Evolutionary conservation across 2,797 vertebrate genomes (phyloP), one percentile per base, ranked within the genome.

Genomic region (Bovichtus variegatus): DNA sequence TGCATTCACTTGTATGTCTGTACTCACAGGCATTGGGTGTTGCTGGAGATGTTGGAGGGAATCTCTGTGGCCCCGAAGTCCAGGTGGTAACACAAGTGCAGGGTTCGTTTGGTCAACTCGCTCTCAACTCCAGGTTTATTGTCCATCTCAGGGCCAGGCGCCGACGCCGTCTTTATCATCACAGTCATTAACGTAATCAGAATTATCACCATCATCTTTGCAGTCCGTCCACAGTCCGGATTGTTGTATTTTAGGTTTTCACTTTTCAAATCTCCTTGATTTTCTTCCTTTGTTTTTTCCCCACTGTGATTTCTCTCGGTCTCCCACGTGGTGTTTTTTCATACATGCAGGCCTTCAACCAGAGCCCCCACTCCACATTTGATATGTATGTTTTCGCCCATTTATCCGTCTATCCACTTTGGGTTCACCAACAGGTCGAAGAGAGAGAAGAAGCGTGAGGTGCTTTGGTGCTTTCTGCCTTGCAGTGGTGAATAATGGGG

Each of bases 21-120:
- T 88, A 94, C 93, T 93, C 78, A 94, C 93, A 94, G 65, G 31
- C 25, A 73, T 7, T 13, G 19, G 23, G 64, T 78, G 79, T 75
- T 50, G 19, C 34, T 58, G 65, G 88, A 75, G 74, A 91, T 81
- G 75, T 86, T 87, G 16, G 40, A 46, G 11, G 88, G 91, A 21
- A 93, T 78, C 40, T 66, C 61, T 12, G 61, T 77, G 66, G 67
- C 68, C 58, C 55, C 58, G 0, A 9, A 18, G 21, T 21, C 9
- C 44, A 86, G 47, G 25, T 47, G 47, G 25, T 47, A 15, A 73
- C 76, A 89, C 5, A 1, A 25, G 15, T 2, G 27, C 9, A 5
- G 4, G 21, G 12, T 68, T 18, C 1, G 19, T 44, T 71, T 72
- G 44, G 34, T 9, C 21, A 23, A 27, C 41, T 15, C 12, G n/a